Percentiles rank a stretch among this genome's conserved stretches.
These are phyloP conservation scores for Xestia xanthographa DNA, from an alignment of 2,888 invertebrate genomes.

Conservation along the genomic window DNA sequence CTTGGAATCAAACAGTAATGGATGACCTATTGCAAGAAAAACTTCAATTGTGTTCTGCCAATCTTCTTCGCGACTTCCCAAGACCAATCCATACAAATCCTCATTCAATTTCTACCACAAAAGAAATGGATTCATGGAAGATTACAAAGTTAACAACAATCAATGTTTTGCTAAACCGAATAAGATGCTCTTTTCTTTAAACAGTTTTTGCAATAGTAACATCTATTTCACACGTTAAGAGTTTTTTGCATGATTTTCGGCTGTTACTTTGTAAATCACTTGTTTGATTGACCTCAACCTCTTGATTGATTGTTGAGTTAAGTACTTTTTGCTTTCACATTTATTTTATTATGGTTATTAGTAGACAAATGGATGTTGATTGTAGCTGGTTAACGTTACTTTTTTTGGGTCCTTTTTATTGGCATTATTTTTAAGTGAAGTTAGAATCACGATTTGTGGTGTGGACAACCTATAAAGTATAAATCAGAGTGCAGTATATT, in stretches of 20 bases:
- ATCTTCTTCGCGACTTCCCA: conserved; percentile 9
- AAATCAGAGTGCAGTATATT: too few relatives aligned
- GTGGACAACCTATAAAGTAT: background rate
- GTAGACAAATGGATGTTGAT: conserved; percentile 32
- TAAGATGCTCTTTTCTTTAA: conserved; percentile 4
- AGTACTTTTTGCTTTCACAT: conserved; percentile 57
- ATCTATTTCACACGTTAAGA: conserved; percentile 54
- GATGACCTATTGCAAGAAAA: background rate
- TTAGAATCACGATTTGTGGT: conserved; percentile 11
- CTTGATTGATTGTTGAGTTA: conserved; percentile 42
- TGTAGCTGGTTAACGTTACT: conserved; percentile 10
- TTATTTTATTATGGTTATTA: conserved; percentile 38
- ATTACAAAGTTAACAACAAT: conserved; percentile 21
- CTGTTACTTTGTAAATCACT: conserved; percentile 44
- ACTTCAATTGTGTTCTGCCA: conserved; percentile 12
- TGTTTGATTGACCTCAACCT: conserved; percentile 65
- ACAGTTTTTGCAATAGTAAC: conserved; percentile 8
- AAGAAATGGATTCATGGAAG: conserved; percentile 35
- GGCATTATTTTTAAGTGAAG: background rate
- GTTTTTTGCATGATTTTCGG: conserved; percentile 50
- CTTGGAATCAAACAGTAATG: background rate
- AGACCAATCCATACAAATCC: conserved; percentile 22
- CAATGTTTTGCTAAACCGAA: conserved; percentile 8
- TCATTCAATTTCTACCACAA: conserved; percentile 34
- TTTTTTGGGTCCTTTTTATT: conserved; percentile 4